Conservation (phyloP, 2,888 invertebrate genomes). For the Drosophila quinaria region DNA sequence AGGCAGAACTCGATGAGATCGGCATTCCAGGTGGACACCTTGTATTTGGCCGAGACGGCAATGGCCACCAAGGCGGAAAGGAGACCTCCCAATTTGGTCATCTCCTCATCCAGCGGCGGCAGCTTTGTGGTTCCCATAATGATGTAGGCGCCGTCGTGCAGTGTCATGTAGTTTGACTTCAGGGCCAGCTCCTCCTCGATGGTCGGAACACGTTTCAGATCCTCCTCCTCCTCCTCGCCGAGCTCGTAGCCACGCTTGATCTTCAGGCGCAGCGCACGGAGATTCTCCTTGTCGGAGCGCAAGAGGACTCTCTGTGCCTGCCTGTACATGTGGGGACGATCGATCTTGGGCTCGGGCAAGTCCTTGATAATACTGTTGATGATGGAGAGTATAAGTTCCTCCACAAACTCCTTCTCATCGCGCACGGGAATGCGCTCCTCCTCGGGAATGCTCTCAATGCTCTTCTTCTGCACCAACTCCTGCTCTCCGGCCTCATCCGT, state of each 20-base stretch:
- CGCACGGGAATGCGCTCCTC: conserved; percentile 69
- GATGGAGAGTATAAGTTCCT: conserved; percentile 65
- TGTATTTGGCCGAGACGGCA: conserved; percentile 88
- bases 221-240: conserved; percentile 85
- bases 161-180: conserved; percentile 87
- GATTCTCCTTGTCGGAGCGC: conserved; percentile 77
- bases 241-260: conserved; percentile 80
- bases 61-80: conserved; percentile 72
- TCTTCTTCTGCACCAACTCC: conserved; percentile 63
- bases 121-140: conserved; percentile 87
- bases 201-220: conserved; percentile 73
- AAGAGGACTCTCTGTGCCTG: conserved; percentile 81
- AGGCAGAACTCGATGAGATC: conserved; percentile 88
- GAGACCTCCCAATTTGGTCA: conserved; percentile 74
- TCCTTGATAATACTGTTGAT: conserved; percentile 69
- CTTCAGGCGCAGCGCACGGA: conserved; percentile 74
- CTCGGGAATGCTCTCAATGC: conserved; percentile 79
- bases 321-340: conserved; percentile 60
- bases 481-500: conserved; percentile 44
- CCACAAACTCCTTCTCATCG: conserved; percentile 72
- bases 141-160: conserved; percentile 88
- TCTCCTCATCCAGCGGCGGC: conserved; percentile 75
- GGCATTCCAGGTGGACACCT: conserved; percentile 87
- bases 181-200: conserved; percentile 87
- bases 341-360: conserved; percentile 50